Conservation (phyloP, 2,113 vertebrate species). For the Carassius carassius region DNA sequence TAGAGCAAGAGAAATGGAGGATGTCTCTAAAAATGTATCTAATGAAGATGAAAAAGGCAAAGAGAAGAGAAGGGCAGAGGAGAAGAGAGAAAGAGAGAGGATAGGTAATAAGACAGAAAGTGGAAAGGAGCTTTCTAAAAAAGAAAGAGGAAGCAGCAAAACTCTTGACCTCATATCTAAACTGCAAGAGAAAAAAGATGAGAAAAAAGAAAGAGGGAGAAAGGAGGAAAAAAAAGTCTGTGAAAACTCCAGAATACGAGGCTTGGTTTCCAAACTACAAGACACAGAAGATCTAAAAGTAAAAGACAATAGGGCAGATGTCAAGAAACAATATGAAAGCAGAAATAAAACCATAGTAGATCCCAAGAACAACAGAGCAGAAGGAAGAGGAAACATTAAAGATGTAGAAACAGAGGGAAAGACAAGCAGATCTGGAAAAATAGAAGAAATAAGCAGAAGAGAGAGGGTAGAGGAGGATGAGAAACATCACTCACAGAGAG, state of each 20-base stretch:
- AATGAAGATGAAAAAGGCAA: conserved; percentile 16
- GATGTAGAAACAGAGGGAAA: conserved; percentile 22
- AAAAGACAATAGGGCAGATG: conserved; percentile 44
- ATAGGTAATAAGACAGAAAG: conserved; percentile 1
- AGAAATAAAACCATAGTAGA: conserved; percentile 41
- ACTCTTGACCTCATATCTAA: conserved; percentile 71
- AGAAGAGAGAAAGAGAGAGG: conserved; percentile 25
- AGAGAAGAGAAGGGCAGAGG: neutral
- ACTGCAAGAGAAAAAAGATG: conserved; percentile 60
- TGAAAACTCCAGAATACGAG: conserved; percentile 56
- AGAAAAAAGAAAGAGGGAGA: conserved; percentile 51
- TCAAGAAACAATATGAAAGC: conserved; percentile 31
- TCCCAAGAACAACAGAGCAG: conserved; percentile 31
- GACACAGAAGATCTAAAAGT: conserved; percentile 52
- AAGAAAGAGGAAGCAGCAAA: conserved; percentile 53
- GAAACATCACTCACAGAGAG: neutral
- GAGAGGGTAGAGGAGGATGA: conserved; percentile 12
- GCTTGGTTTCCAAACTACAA: conserved; percentile 49
- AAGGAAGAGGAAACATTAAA: conserved; percentile 14
- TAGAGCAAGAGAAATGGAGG: neutral
- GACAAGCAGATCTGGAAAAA: conserved; percentile 26
- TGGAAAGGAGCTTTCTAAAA: conserved; percentile 18
- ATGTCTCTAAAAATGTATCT: conserved; percentile 6
- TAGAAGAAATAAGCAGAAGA: conserved; percentile 22
- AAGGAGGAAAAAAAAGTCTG: conserved; percentile 28